These are phyloP conservation scores for Hoplostethus atlanticus DNA, from an alignment of 2,797 vertebrate genomes.

Conservation along the genomic window DNA sequence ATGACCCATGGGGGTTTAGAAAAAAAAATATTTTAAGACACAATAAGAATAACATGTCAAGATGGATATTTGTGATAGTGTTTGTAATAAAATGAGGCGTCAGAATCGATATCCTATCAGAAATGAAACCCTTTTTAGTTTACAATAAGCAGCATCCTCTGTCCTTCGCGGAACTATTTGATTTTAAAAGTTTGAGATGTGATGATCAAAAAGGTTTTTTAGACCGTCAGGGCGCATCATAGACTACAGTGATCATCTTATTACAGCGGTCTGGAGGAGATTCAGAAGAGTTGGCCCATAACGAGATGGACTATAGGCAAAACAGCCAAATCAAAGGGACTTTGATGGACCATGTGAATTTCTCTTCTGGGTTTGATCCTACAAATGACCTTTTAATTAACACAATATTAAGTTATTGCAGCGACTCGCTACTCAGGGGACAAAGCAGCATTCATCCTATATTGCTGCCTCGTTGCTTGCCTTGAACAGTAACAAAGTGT, in stretches of 20 bases:
- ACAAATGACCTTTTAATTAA: constrained; percentile 89
- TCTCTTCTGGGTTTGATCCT: constrained; percentile 84
- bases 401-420: constrained; percentile 87
- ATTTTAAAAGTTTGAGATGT: constrained; percentile 51
- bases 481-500: constrained; percentile 85
- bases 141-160: background rate
- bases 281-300: constrained; percentile 34
- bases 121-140: constrained; percentile 8
- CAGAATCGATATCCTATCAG: constrained; percentile 18
- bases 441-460: constrained; percentile 84
- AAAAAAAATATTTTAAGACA: too few relatives aligned
- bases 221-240: constrained; percentile 43
- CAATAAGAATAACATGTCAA: background rate
- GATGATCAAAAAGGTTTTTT: constrained; percentile 32
- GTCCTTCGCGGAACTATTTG: constrained; percentile 13
- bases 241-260: constrained; percentile 64
- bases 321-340: constrained; percentile 71
- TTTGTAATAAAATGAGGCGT: background rate
- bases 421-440: constrained; percentile 78
- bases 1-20: too few relatives aligned
- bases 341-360: constrained; percentile 83
- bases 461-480: constrained; percentile 78
- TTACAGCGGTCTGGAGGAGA: constrained; percentile 51
- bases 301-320: constrained; percentile 58
- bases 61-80: background rate